phyloP scores from a whole-genome alignment of 2,797 vertebrate species.

The Heliangelus exortis region DNA sequence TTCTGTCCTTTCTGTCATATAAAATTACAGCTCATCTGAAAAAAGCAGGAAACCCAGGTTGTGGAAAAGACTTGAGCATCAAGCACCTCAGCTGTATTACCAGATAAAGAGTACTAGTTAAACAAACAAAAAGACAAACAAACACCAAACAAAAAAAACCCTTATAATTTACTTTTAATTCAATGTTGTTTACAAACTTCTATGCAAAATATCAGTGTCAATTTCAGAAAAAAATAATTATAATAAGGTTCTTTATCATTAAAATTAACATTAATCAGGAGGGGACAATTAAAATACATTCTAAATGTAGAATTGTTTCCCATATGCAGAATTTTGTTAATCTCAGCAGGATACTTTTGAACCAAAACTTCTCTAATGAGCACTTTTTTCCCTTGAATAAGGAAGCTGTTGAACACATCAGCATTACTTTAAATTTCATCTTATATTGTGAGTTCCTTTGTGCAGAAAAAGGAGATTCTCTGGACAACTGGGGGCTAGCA shows the following conservation, averaged over 20 bases:
- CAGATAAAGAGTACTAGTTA: neutral
- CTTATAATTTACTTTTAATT: neutral
- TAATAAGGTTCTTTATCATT: neutral
- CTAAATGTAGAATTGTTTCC: neutral
- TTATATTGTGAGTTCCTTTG: neutral
- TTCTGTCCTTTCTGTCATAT: neutral
- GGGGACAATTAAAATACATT: neutral
- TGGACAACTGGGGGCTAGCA: rapidly evolving
- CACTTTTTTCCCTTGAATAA: neutral
- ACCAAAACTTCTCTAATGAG: neutral
- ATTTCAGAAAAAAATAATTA: neutral
- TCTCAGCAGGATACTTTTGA: neutral
- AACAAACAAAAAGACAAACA: neutral
- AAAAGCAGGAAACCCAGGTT: neutral
- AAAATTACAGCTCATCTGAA: neutral
- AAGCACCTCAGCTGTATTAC: neutral
- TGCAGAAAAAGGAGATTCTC: neutral
- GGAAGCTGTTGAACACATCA: neutral
- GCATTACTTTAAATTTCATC: neutral
- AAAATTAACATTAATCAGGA: neutral
- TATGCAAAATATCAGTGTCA: neutral
- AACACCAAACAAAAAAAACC: no score
- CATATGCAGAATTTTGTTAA: neutral
- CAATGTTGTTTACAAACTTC: neutral
- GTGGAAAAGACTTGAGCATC: neutral